Percentiles rank a stretch among this genome's conserved stretches.
These are phyloP conservation scores for Limnodromus scolopaceus DNA, from an alignment of 2,797 vertebrate species.

Conservation along the genomic window DNA sequence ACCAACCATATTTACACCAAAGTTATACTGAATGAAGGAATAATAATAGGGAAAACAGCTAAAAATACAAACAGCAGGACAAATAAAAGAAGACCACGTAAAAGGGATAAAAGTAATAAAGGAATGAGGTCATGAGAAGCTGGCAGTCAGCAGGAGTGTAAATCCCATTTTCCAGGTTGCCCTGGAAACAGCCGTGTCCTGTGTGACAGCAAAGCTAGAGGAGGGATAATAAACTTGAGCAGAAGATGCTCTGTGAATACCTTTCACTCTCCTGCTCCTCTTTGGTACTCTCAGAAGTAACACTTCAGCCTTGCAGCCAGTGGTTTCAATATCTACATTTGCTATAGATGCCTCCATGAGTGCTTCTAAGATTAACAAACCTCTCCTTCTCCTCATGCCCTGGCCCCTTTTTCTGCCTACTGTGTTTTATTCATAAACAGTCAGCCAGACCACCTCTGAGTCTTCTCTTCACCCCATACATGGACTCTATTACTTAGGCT, in stretches of 20 bases:
- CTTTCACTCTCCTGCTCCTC: neutral
- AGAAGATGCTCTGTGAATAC: neutral
- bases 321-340: neutral
- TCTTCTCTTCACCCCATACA: neutral
- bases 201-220: neutral
- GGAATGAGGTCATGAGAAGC: neutral
- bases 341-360: accelerated
- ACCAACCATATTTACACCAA: neutral
- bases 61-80: neutral
- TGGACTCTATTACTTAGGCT: neutral
- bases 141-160: neutral
- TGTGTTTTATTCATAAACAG: neutral
- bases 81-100: neutral
- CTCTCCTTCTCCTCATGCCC: neutral
- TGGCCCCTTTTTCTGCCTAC: neutral
- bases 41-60: neutral
- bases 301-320: neutral
- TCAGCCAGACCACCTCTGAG: neutral
- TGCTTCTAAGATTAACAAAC: neutral
- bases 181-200: neutral
- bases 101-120: neutral
- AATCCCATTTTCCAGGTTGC: neutral
- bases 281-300: neutral
- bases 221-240: neutral
- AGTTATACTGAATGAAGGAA: neutral